Conservation (phyloP, 1,140 invertebrate genomes). For the Eupristina koningsbergeri region DNA sequence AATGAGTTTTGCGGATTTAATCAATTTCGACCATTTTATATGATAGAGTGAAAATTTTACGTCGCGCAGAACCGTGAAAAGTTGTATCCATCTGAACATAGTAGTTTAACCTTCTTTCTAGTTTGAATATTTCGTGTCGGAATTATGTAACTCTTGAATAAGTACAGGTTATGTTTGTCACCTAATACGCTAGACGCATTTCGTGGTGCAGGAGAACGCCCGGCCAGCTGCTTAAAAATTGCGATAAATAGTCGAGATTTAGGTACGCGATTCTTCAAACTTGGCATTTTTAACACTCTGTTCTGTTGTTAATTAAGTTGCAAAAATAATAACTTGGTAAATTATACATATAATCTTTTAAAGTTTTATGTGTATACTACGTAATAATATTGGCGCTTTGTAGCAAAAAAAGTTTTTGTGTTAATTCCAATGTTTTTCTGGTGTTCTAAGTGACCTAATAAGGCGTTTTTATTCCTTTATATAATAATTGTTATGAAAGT, state of each 20-base stretch:
- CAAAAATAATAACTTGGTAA: background rate
- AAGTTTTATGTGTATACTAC: slow-evolving; percentile 7
- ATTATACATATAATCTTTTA: slow-evolving; percentile 12
- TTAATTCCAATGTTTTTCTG: background rate
- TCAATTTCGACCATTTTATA: background rate
- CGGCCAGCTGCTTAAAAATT: slow-evolving; percentile 47
- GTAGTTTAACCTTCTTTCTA: slow-evolving; percentile 36
- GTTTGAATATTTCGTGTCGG: slow-evolving; percentile 39
- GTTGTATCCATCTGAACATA: background rate
- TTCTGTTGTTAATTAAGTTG: background rate
- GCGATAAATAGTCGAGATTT: slow-evolving; percentile 13
- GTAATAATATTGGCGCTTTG: slow-evolving; percentile 27
- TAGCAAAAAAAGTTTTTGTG: slow-evolving; percentile 11
- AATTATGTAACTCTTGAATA: slow-evolving; percentile 67
- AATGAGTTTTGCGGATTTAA: background rate
- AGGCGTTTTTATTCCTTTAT: slow-evolving; percentile 4
- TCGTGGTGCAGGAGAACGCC: slow-evolving; percentile 21
- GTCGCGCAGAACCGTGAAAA: background rate
- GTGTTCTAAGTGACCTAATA: background rate
- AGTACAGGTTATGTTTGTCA: slow-evolving; percentile 69
- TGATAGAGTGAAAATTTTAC: slow-evolving; percentile 13
- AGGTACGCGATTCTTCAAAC: background rate
- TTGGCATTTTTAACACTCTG: background rate
- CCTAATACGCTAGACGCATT: slow-evolving; percentile 51
- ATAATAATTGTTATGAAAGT: background rate